Base-by-base conservation (phyloP, 2,113 vertebrate genomes). In the Glaucidium brasilianum region DNA sequence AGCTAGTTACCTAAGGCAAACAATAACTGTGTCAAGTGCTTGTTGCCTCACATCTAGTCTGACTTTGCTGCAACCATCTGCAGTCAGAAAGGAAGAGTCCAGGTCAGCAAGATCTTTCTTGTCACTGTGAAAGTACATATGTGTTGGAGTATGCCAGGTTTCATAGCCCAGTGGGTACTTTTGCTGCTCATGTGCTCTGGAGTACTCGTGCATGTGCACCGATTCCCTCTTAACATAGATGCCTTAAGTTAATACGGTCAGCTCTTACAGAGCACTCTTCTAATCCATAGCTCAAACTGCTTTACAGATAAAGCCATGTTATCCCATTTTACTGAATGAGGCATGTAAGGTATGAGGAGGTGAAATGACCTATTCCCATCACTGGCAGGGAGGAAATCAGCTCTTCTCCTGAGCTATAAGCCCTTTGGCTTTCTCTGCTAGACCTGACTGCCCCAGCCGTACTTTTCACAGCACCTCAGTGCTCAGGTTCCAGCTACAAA, bases 381-480 rank as follows among this genome's bases (percentile, higher is more conserved):
- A 27, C 26, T 53, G 66, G 2, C n/a, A 60, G 15, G 58, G 50
- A 58, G 11, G 29, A 90, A 82, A 72, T 68, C n/a, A 68, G 58
- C 37, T 22, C n/a, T 85, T 66, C 30, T 63, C 5, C 49, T 35
- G 34, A 89, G 34, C 43, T 53, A 15, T 11, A 76, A 83, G 34
- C 29, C 34, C 16, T 60, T 69, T 80, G 18, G 18, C 50, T 91
- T 83, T 90, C 34, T 66, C 53, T 79, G 53, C 14, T 45, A 53
- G 30, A 53, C 22, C 8, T 29, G 5, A 14, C 73, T 53, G 18
- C 6, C 13, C 10, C 41, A 67, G 16, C 27, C 53, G 9, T n/a
- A 55, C 26, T 58, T 63, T 27, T 67, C 56, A 49, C 1, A 12
- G 17, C 29, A 59, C 19, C 0, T 0, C 43, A 67, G 47, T 10